These are phyloP conservation scores for Trypoxylon attenuatum DNA, from an alignment of 2,888 invertebrate genomes.

Conservation along the genomic window DNA sequence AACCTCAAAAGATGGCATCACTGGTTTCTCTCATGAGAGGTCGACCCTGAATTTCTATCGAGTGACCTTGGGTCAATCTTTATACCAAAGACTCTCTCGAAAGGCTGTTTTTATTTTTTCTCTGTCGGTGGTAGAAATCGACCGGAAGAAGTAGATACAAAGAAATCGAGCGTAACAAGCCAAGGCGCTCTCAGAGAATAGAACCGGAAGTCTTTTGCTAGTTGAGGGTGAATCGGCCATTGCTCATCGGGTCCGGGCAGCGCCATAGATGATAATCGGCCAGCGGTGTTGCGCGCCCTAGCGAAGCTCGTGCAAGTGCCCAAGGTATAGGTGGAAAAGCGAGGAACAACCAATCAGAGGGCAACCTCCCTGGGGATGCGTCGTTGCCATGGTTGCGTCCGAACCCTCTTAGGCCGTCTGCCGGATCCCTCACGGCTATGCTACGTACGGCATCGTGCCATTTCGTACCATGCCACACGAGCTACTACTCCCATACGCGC, in stretches of 20 bases:
- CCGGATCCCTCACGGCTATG: slow-evolving; percentile 67
- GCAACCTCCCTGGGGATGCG: slow-evolving; percentile 72
- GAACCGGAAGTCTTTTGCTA: neutral
- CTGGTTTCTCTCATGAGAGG: slow-evolving; percentile 1
- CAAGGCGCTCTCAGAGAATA: too few relatives aligned
- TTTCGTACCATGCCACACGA: slow-evolving; percentile 30
- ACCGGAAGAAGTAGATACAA: too few relatives aligned
- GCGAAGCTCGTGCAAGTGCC: slow-evolving; percentile 57
- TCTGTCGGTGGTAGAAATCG: too few relatives aligned
- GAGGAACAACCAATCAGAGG: slow-evolving; percentile 73
- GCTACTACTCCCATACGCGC: too few relatives aligned
- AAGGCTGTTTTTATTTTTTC: too few relatives aligned
- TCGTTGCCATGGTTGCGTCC: slow-evolving; percentile 74
- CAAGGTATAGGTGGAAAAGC: slow-evolving; percentile 67
- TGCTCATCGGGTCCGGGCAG: slow-evolving; percentile 49
- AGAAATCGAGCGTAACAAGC: too few relatives aligned
- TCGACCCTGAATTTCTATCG: neutral
- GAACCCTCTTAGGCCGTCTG: slow-evolving; percentile 73
- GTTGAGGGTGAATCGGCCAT: slow-evolving; percentile 57
- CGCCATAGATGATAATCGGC: slow-evolving; percentile 69
- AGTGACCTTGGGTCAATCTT: slow-evolving; percentile 27
- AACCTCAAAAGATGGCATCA: slow-evolving; percentile 39
- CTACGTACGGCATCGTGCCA: slow-evolving; percentile 40
- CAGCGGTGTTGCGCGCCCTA: slow-evolving; percentile 57
- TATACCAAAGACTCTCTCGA: too few relatives aligned